Evolutionary conservation across 2,888 invertebrate species (phyloP).

Genomic region (Tetheella fluctuosa): DNA sequence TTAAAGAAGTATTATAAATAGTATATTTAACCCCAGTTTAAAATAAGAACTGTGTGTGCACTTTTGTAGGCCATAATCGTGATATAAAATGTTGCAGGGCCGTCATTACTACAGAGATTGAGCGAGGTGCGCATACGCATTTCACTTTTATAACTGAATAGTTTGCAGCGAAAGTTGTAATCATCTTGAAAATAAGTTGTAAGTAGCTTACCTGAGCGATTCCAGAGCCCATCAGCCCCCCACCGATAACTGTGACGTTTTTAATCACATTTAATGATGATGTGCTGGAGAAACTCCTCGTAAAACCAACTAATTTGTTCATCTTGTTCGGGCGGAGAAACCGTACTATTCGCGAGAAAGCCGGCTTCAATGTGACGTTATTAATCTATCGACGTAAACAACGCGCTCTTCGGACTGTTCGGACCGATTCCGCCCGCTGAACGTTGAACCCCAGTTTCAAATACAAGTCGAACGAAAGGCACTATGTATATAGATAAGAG

Average conservation of each 20-base stretch:
- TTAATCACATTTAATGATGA: conserved; percentile 85
- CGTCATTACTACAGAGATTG: background rate
- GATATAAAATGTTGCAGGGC: too few species aligned
- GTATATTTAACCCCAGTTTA: too few species aligned
- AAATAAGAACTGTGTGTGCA: too few species aligned
- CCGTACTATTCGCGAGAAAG: conserved; percentile 12
- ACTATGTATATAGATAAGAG: too few species aligned
- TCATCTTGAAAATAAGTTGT: background rate
- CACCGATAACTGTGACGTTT: conserved; percentile 93
- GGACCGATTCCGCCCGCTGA: background rate
- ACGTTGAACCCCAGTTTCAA: conserved; percentile 5
- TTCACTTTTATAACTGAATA: too few species aligned
- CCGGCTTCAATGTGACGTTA: conserved; percentile 8
- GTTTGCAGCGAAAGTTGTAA: background rate
- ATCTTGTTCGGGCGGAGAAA: conserved; percentile 41
- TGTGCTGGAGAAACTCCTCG: conserved; percentile 72
- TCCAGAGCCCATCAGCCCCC: conserved; percentile 95
- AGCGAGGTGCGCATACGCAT: background rate
- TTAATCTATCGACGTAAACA: conserved; percentile 10
- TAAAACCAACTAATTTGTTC: conserved; percentile 64
- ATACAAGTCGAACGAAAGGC: background rate
- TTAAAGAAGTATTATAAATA: too few species aligned
- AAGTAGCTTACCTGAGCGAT: conserved; percentile 90
- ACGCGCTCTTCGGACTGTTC: background rate
- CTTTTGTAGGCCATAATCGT: too few species aligned